Base-by-base conservation (phyloP, 2,888 invertebrate species). In the Pyralis farinalis region DNA sequence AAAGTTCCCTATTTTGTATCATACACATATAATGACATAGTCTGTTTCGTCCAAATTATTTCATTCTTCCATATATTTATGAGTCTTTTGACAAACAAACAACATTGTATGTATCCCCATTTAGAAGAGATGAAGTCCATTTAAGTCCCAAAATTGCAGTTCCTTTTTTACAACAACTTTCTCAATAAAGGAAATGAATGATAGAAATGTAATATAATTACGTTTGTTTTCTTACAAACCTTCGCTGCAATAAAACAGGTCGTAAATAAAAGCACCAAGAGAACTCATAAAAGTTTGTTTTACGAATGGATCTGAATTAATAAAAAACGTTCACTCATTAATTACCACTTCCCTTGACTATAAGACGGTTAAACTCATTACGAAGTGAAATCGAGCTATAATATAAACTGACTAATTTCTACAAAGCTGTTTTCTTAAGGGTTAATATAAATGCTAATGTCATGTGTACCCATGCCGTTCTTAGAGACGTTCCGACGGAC, bases 371-470 rank as follows among this genome's bases (percentile, higher is more conserved):
- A 40, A 35, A 40, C 47, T 42, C 42, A 57, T 51, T 49, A 48
- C 37, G 34, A 35, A 37, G 35, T 49, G 51, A 58, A 66, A 64
- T 58, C 48, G 54, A 51, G 54, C 39, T 60, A 47, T 74, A 68
- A 76, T 66, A 52, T 70, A 63, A 76, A 77, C 71, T 70, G 65
- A 51, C 65, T 69, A 71, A 75, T 71, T 68, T 69, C 53, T 55
- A 53, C 59, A 61, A 72, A 72, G 65, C 64, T 72, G 70, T 72
- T 74, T 70, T 71, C 71, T 73, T 70, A 74, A 68, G 69, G 71
- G 75, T 75, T 82, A 77, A 83, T 82, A 81, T 83, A 82, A 80
- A 83, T 83, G 83, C 80, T 73, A 82, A 82, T 83, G 50, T 59
- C 51, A 43, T 41, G 55, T 20, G 37, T 30, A 56, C 51, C 57